These are phyloP conservation scores for Leptosomus discolor DNA, from an alignment of 2,113 vertebrate genomes.

Conservation along the genomic window DNA sequence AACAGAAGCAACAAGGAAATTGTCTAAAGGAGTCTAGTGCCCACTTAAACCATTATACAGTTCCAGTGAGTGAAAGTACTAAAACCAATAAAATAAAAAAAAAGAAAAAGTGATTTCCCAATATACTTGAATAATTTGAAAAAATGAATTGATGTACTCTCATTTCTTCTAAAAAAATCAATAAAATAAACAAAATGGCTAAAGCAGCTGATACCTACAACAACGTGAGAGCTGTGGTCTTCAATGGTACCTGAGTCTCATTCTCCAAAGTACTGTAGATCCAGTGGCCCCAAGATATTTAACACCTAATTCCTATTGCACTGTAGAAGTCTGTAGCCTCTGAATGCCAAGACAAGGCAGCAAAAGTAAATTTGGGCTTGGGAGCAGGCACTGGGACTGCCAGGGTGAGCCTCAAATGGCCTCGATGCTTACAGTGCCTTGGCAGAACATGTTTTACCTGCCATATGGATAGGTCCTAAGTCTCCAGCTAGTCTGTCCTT, in stretches of 20 bases:
- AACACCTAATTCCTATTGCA: background rate
- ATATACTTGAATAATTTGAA: background rate
- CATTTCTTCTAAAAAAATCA: background rate
- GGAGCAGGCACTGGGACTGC: background rate
- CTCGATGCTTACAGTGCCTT: background rate
- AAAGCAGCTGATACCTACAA: background rate
- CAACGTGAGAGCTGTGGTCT: background rate
- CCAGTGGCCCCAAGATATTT: background rate
- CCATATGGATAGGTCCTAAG: background rate
- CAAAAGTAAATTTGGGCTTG: background rate
- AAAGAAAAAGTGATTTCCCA: background rate
- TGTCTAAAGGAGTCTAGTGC: background rate
- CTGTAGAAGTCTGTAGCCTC: background rate
- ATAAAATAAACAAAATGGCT: background rate
- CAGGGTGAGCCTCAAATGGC: background rate
- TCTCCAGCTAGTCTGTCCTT: background rate
- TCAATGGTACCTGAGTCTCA: background rate
- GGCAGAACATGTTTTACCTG: background rate
- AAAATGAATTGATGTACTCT: background rate
- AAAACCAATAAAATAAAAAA: background rate
- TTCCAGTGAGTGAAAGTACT: background rate
- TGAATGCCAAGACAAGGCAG: background rate
- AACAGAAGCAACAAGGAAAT: background rate
- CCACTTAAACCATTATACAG: background rate
- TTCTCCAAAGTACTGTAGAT: background rate